Evolutionary conservation across 2,797 vertebrate species (phyloP).

Genomic region (Notolabrus celidotus): DNA sequence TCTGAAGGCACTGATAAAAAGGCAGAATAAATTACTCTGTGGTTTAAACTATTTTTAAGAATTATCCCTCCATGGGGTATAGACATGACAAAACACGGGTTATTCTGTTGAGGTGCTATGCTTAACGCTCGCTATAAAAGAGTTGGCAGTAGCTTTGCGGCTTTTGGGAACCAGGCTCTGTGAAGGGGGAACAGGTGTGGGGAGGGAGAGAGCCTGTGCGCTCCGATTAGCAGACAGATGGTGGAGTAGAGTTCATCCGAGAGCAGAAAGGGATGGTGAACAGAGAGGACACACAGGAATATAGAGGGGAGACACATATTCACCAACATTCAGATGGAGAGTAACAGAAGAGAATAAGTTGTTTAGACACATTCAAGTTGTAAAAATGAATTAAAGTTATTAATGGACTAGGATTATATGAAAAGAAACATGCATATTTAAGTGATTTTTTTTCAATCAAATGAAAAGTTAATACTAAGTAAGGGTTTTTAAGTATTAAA

Average conservation of each 20-base stretch:
- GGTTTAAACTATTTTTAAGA: constrained; percentile 15
- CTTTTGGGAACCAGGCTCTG: constrained; percentile 16
- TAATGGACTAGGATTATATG: too few species aligned
- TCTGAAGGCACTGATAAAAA: background rate
- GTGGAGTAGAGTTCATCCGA: constrained; percentile 32
- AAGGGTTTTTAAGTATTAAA: too few species aligned
- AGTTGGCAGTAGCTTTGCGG: constrained; percentile 39
- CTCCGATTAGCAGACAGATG: constrained; percentile 65
- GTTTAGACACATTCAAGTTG: background rate
- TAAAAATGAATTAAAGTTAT: too few species aligned
- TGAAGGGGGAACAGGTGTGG: constrained; percentile 32
- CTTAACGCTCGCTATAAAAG: constrained; percentile 37
- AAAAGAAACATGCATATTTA: too few species aligned
- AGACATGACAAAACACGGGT: constrained; percentile 39
- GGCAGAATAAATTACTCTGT: background rate
- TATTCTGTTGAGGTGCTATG: constrained; percentile 38
- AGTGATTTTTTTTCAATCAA: too few species aligned
- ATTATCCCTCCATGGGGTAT: background rate
- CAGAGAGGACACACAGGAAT: constrained; percentile 11
- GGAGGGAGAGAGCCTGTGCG: constrained; percentile 30
- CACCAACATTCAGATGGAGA: constrained; percentile 13
- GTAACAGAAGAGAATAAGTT: constrained; percentile 19
- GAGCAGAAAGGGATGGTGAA: constrained; percentile 9
- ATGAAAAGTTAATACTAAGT: too few species aligned
- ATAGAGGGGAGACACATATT: constrained; percentile 2